Evolutionary conservation across 2,797 vertebrate species (phyloP).

Genomic region (Eidolon dupreanum): DNA sequence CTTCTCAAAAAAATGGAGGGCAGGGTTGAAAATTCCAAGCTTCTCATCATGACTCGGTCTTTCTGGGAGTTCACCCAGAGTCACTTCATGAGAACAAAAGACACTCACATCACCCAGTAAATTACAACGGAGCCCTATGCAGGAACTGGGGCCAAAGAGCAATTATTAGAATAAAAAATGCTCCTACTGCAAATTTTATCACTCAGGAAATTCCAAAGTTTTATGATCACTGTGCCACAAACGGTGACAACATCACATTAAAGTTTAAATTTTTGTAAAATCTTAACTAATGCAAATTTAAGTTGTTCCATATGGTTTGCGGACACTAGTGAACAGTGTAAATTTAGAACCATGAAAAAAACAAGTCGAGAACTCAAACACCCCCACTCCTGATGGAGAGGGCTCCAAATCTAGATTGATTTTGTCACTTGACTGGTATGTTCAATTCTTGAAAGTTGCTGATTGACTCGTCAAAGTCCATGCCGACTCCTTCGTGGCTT

Average conservation of each 20-base stretch:
- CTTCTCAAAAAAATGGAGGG: background rate
- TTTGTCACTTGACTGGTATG: background rate
- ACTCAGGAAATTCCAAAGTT: background rate
- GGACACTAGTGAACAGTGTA: background rate
- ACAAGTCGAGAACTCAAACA: background rate
- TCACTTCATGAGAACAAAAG: background rate
- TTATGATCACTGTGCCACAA: background rate
- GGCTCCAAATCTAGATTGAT: background rate
- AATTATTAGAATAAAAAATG: background rate
- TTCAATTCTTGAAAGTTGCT: background rate
- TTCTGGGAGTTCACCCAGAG: background rate
- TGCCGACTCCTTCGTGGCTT: background rate
- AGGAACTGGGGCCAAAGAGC: background rate
- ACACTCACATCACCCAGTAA: background rate
- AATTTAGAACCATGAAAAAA: background rate
- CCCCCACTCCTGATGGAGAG: background rate
- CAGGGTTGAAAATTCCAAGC: background rate
- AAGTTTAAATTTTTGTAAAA: background rate
- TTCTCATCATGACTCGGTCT: background rate
- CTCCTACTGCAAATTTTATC: background rate
- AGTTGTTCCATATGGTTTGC: background rate
- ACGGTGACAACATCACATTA: background rate
- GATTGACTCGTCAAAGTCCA: background rate
- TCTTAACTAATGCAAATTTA: background rate
- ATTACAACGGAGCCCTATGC: background rate